These are phyloP conservation scores for Hipposideros armiger DNA, from an alignment of 2,113 vertebrate species.

Conservation along the genomic window DNA sequence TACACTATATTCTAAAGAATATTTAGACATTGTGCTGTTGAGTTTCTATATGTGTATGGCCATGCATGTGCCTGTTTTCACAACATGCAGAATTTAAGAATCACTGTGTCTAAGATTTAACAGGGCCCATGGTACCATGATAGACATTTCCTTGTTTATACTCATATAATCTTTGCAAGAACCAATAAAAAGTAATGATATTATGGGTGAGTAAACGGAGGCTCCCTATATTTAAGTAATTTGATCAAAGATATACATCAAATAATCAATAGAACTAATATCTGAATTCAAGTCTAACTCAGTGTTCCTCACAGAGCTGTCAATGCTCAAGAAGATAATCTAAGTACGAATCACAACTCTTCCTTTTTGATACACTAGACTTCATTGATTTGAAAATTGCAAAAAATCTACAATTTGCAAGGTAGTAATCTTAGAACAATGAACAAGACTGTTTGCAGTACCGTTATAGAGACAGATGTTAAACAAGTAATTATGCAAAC, in stretches of 20 bases:
- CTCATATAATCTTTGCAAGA: not conserved
- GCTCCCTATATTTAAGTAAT: not conserved
- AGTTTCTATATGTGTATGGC: not conserved
- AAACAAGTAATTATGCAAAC: constrained; percentile 19
- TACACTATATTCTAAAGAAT: not conserved
- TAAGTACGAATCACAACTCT: not conserved
- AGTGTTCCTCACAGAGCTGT: not conserved
- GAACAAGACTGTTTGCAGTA: not conserved
- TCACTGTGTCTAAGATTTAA: not conserved
- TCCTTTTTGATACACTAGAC: not conserved
- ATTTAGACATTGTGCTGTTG: not conserved
- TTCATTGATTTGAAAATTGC: not conserved
- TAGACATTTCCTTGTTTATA: not conserved
- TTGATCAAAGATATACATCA: not conserved
- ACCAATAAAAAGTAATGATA: not conserved
- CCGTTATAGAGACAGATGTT: not conserved
- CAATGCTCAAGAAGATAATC: not conserved
- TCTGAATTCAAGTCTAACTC: not conserved
- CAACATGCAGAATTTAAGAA: not conserved
- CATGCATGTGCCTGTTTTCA: not conserved
- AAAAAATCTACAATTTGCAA: not conserved
- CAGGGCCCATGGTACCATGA: not conserved
- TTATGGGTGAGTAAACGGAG: not conserved
- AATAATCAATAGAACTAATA: not conserved
- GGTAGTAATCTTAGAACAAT: not conserved